Evolutionary conservation across 1,140 invertebrate genomes (phyloP), one percentile per base, ranked within the genome.

Genomic region (Yoshiicerus persimilis): DNA sequence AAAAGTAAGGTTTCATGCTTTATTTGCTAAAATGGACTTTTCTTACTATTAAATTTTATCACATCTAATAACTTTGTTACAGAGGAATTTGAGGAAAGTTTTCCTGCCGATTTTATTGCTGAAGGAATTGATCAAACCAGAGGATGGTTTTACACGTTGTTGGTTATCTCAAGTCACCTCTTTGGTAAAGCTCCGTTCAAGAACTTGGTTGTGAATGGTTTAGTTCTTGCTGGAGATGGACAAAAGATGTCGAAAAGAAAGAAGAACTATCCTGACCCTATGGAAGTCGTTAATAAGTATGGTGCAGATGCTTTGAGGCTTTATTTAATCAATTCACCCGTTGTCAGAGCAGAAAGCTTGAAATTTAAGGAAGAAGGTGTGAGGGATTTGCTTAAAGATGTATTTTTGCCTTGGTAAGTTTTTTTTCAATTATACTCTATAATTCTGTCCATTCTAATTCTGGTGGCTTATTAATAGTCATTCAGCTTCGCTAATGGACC

Each of bases 191-290:
- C 99, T 0, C 98, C 99, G 0, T 99, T 99, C 92, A 99, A 99
- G 92, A 99, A 99, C 93, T 94, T 99, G 3, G 98, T 99, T 91
- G 97, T 95, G 4, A 99, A 99, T 93, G 99, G 99, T 27, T 93
- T 99, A 70, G 96, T 99, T 0, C 93, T 99, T 34, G 99, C 99
- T 64, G 93, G 96, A 70, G 99, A 99, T 94, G 98, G 99, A 4
- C 97, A 99, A 92, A 99, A 99, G 93, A 99, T 99, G 99, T 99
- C 98, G 0, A 99, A 99, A 92, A 95, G 98, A 20, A 99, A 99
- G 93, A 99, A 99, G 92, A 99, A 99, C 92, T 99, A 99, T 93
- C 98, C 99, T 0, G 98, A 99, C 94, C 98, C 99, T 1, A 94
- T 98, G 93, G 95, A 97, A 90, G 91, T 99, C 70, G 96, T 99